These are phyloP conservation scores for Mastomys coucha DNA, from an alignment of 2,113 vertebrate genomes.

Conservation along the genomic window DNA sequence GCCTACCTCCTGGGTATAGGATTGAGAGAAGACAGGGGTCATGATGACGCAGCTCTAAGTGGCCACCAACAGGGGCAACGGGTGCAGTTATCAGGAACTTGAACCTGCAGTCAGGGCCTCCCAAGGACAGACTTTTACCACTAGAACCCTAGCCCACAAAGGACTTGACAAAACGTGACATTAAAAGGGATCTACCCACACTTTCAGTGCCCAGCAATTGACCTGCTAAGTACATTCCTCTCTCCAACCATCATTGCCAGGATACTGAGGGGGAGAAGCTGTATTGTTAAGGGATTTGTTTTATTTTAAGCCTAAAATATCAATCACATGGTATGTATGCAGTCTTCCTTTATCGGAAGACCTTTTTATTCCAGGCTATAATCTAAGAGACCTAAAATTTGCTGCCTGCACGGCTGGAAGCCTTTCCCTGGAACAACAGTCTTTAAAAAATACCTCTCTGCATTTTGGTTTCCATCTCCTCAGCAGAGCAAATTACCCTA, in stretches of 20 bases:
- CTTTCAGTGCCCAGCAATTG: not conserved
- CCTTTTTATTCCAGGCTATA: constrained; percentile 81
- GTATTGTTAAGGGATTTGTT: not conserved
- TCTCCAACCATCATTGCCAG: not conserved
- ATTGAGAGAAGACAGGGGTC: not conserved
- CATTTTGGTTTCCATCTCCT: constrained; percentile 81
- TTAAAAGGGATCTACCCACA: not conserved
- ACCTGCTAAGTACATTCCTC: not conserved
- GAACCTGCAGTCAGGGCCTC: not conserved
- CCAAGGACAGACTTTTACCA: not conserved
- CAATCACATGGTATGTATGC: constrained; percentile 69
- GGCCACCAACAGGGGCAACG: not conserved
- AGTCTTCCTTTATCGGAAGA: constrained; percentile 67
- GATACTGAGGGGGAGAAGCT: constrained; percentile 35
- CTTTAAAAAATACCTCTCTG: constrained; percentile 54
- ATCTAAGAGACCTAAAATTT: constrained; percentile 78
- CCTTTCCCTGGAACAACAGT: constrained; percentile 77
- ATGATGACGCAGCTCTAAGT: not conserved
- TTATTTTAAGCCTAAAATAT: constrained; percentile 74
- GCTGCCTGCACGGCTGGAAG: constrained; percentile 75
- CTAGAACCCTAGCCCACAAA: not conserved
- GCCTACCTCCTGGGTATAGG: not conserved
- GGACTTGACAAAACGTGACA: constrained; percentile 15
- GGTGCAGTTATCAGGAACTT: not conserved
- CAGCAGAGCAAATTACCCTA: constrained; percentile 82